These are phyloP conservation scores for Alsophila aescularia DNA, from an alignment of 2,888 invertebrate species.

Conservation along the genomic window DNA sequence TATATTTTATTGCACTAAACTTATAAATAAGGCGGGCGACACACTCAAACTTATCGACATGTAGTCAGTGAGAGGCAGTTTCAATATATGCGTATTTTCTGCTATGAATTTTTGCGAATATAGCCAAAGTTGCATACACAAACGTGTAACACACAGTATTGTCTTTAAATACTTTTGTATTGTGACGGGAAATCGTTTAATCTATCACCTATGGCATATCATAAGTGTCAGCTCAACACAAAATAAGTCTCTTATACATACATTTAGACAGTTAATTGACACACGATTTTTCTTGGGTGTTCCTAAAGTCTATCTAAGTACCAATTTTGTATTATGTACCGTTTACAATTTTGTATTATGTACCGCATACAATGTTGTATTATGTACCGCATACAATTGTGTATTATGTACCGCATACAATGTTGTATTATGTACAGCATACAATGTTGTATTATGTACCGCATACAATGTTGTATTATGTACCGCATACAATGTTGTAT, in stretches of 20 bases:
- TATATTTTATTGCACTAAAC: conserved; percentile 38
- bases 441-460: too few species aligned
- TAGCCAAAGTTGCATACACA: neutral
- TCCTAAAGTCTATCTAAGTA: too few species aligned
- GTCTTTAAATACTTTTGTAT: conserved; percentile 19
- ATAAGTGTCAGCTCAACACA: conserved; percentile 26
- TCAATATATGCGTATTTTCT: conserved; percentile 1
- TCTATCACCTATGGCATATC: conserved; percentile 15
- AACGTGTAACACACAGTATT: conserved; percentile 4
- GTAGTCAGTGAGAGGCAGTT: too few species aligned
- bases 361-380: too few species aligned
- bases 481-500: too few species aligned
- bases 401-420: too few species aligned
- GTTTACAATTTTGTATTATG: too few species aligned
- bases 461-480: too few species aligned
- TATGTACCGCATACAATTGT: too few species aligned
- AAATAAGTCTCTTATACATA: neutral
- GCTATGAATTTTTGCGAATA: neutral
- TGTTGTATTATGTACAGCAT: too few species aligned
- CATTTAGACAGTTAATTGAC: neutral
- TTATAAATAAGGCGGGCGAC: conserved; percentile 30
- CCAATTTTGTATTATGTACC: too few species aligned
- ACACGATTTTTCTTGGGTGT: too few species aligned
- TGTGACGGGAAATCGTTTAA: conserved; percentile 3
- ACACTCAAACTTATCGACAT: neutral